Evolutionary conservation across 2,888 invertebrate genomes (phyloP).

Genomic region (Rambutsinella grinnellia): DNA sequence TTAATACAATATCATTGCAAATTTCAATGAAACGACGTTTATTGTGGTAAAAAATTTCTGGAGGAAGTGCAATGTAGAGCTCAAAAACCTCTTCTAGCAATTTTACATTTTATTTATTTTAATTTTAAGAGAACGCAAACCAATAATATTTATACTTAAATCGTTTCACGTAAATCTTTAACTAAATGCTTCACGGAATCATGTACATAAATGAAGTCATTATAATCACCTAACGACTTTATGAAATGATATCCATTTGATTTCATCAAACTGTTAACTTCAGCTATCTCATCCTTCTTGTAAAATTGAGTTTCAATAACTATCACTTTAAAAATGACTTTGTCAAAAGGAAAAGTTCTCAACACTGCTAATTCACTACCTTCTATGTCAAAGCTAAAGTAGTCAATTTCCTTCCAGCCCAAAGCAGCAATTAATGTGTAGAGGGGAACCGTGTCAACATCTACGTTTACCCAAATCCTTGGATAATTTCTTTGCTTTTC

Average conservation of each 20-base stretch:
- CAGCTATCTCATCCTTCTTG: not conserved
- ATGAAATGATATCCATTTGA: constrained; percentile 12
- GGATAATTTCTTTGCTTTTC: no score
- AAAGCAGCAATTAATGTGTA: constrained; percentile 17
- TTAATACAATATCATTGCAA: no score
- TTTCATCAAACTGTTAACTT: constrained; percentile 3
- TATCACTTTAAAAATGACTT: constrained; percentile 21
- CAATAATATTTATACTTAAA: no score
- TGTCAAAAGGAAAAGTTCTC: constrained; percentile 24
- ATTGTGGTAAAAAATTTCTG: no score
- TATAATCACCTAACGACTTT: not conserved
- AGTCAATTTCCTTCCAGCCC: constrained; percentile 26
- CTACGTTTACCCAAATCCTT: constrained; percentile 14
- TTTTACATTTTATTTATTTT: no score
- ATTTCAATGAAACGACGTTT: no score
- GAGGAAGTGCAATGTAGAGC: no score
- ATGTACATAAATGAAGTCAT: no score
- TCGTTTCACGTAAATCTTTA: constrained; percentile 17
- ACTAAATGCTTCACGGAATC: no score
- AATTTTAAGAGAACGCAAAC: no score
- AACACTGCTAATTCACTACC: constrained; percentile 10
- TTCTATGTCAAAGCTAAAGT: constrained; percentile 36
- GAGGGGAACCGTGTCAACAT: constrained; percentile 17
- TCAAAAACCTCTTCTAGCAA: no score
- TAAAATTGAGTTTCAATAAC: constrained; percentile 18